Base-by-base conservation (phyloP, 2,797 vertebrate species). In the Anguilla pacifica region DNA sequence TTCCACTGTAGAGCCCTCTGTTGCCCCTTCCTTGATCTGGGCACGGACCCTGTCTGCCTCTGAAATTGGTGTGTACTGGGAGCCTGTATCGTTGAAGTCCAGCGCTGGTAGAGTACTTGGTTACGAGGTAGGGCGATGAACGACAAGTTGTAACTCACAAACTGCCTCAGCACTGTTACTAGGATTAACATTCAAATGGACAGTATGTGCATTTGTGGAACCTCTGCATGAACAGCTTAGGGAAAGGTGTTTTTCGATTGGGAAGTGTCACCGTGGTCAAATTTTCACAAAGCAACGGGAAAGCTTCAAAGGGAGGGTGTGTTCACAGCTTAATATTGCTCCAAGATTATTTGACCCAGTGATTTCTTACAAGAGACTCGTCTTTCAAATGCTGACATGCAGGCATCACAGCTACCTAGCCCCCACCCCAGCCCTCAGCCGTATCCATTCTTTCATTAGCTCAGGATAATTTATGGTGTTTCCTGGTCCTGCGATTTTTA, bases 51-150 rank as follows among this genome's bases (percentile, higher is more conserved):
- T 95, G 89, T 98, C 97, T 0, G 96, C 96, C 0, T 96, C 96
- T 0, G 96, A 97, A 91, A 94, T 98, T 31, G 95, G 97, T 90
- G 96, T 98, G 84, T 96, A 95, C 84, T 98, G 97, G 97, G 95
- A 97, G 84, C 94, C 96, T 9, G 88, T 97, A 49, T 91, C 93
- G 0, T 92, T 93, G 70, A 95, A 93, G 87, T 92, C 95, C 84
- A 96, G 94, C 92, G 95, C 92, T 0, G 95, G 96, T 85, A 95
- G 96, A 90, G 96, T 98, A 88, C 92, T 97, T 84, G 97, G 97
- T 91, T 98, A 98, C 0, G 96, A 97, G 97, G 97, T 98, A 94
- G 59, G 89, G 43, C 17, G 15, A 67, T 28, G 35, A 82, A 11
- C 6, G 79, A 82, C 19, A 82, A 82, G 19, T 25, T 39, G 31